These are phyloP conservation scores for Cactoblastis cactorum DNA, from an alignment of 2,888 invertebrate genomes.

Conservation along the genomic window DNA sequence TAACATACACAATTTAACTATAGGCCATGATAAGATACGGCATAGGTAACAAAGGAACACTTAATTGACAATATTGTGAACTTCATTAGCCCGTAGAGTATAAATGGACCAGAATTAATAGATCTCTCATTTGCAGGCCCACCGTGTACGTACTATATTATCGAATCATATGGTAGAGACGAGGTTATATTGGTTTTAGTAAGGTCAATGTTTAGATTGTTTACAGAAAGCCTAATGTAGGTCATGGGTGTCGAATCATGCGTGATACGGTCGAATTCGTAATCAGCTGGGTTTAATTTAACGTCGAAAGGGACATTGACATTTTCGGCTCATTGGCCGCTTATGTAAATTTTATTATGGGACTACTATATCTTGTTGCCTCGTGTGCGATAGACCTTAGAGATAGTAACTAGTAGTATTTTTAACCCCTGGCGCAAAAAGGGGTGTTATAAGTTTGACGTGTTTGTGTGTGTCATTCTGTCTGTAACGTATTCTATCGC, in stretches of 20 bases:
- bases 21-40: not conserved
- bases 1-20: no score
- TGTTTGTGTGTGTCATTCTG: no score
- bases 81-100: conserved; percentile 10
- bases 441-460: no score
- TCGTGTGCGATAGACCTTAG: conserved; percentile 1
- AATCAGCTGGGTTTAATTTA: conserved; percentile 49
- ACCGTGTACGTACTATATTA: not conserved
- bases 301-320: conserved; percentile 44
- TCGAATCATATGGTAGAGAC: conserved; percentile 8
- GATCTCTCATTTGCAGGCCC: conserved; percentile 1
- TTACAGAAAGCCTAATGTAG: conserved; percentile 41
- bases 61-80: conserved; percentile 5
- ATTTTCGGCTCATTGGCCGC: conserved; percentile 34
- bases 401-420: not conserved
- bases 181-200: conserved; percentile 27
- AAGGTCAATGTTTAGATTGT: conserved; percentile 37
- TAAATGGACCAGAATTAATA: conserved; percentile 2
- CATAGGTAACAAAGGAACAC: not conserved
- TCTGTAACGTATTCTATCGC: not conserved
- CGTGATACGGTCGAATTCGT: conserved; percentile 47
- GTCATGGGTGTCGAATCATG: conserved; percentile 55
- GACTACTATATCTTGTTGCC: not conserved
- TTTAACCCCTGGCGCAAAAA: no score
- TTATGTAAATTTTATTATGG: conserved; percentile 30